These are phyloP conservation scores for Camponotus pennsylvanicus DNA, from an alignment of 1,140 invertebrate genomes.

Conservation along the genomic window DNA sequence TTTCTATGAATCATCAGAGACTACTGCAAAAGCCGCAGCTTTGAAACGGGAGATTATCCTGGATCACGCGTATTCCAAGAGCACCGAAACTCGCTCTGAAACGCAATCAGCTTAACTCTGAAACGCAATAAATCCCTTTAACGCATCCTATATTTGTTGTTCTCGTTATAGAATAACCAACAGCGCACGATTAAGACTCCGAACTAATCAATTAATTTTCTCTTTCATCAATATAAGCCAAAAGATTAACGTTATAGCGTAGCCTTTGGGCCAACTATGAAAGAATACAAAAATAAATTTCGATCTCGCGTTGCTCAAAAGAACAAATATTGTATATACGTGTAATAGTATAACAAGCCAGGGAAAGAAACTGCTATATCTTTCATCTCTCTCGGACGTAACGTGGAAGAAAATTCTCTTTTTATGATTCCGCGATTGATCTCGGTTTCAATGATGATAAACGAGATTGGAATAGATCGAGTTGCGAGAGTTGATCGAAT, in stretches of 20 bases:
- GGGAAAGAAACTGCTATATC: too few relatives aligned
- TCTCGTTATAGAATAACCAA: constrained; percentile 45
- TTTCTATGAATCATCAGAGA: constrained; percentile 2
- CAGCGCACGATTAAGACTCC: constrained; percentile 46
- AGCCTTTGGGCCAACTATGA: not conserved
- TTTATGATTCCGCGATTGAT: not conserved
- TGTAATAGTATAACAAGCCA: too few relatives aligned
- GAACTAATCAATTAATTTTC: constrained; percentile 2
- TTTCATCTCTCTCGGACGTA: too few relatives aligned
- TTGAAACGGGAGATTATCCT: constrained; percentile 41
- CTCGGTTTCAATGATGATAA: not conserved
- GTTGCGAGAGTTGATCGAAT: not conserved
- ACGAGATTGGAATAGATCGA: not conserved
- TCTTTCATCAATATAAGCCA: constrained; percentile 1
- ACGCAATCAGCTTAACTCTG: constrained; percentile 60
- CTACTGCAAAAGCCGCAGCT: constrained; percentile 27
- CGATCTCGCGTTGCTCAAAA: not conserved
- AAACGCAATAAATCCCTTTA: constrained; percentile 61
- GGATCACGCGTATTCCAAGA: constrained; percentile 28
- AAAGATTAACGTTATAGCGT: constrained; percentile 12
- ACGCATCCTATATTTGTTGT: constrained; percentile 45
- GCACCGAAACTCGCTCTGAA: constrained; percentile 38
- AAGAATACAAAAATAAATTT: constrained; percentile 10
- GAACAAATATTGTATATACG: too few relatives aligned
- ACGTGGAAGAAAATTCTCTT: not conserved